phyloP scores from a whole-genome alignment of 2,113 vertebrate genomes.

The Indicator indicator region DNA sequence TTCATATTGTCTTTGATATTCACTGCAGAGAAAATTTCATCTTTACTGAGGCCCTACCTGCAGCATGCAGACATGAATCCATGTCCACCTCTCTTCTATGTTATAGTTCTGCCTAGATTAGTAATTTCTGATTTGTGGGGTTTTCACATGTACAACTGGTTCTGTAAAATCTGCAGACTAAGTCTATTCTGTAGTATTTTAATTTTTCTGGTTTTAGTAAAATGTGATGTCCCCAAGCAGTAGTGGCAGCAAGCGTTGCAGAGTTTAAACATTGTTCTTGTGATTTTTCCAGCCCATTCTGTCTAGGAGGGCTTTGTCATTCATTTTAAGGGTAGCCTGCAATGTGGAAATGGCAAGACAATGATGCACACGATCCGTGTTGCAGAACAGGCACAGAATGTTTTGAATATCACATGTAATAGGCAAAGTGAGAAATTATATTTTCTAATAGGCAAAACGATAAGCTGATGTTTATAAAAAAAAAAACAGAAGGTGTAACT shows the following conservation, averaged over 20 bases:
- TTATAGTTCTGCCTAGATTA: not conserved
- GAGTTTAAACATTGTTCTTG: not conserved
- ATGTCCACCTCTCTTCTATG: not conserved
- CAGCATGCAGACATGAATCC: not conserved
- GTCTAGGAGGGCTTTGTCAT: not conserved
- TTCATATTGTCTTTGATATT: not conserved
- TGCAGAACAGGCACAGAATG: not conserved
- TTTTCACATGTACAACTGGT: not conserved
- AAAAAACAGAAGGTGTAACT: not conserved
- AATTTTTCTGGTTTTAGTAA: not conserved
- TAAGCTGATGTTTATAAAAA: no score
- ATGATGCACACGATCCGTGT: not conserved
- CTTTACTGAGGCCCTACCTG: not conserved
- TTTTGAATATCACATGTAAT: not conserved
- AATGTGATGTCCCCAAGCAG: not conserved
- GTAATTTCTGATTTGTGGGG: not conserved
- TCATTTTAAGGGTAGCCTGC: not conserved
- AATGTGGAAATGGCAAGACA: not conserved
- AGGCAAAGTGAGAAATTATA: not conserved
- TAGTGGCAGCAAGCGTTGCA: not conserved
- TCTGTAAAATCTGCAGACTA: not conserved
- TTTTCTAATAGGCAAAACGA: not conserved
- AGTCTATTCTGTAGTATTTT: not conserved
- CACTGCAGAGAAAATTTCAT: not conserved
- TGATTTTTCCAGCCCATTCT: not conserved